Evolutionary conservation across 23 tunicate genomes (phyloP), one percentile per base, ranked within the genome.

Genomic region (Diplosoma virens): DNA sequence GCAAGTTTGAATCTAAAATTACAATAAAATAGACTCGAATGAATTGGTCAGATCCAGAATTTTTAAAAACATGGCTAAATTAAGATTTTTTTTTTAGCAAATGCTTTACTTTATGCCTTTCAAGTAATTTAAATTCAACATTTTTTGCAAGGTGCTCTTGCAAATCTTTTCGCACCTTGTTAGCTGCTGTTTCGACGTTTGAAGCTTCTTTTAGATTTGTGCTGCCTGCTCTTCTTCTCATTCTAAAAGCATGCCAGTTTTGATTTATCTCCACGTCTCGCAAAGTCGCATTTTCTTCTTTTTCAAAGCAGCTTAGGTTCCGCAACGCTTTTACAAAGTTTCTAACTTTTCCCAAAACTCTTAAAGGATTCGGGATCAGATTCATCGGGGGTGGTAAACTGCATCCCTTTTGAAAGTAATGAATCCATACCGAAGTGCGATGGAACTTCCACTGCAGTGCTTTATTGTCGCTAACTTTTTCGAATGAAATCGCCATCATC

Each of bases 331-430:
- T n/a, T n/a, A 34, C n/a, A 66, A 84, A 60, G 1, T 69, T 31
- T 21, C 52, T 27, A 11, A 55, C 9, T 5, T 58, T 36, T 64
- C 82, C 75, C 32, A 4, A 16, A 0, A 59, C 25, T 50, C 76
- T 29, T 67, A 59, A 69, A 5, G 87, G 85, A 36, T 78, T 92
- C 0, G 97, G 97, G 21, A 92, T 41, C 16, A 92, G 55, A 46
- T 92, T 92, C 92, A 92, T 85, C 0, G 97, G 97, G 26, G 97
- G 97, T 1, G 97, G 97, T 0, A 87, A 70, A 21, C 73, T 61
- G 30, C 81, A 84, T 50, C 85, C 92, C 30, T 85, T 59, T 0
- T 87, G 87, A 45, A 92, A 60, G 54, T 85, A 92, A 1, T 87
- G 84, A 7, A 92, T 92, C 97, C 97, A 92, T 33, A 76, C 59